Conservation (phyloP, 2,888 invertebrate genomes). For the Dolichopus griseipennis region DNA sequence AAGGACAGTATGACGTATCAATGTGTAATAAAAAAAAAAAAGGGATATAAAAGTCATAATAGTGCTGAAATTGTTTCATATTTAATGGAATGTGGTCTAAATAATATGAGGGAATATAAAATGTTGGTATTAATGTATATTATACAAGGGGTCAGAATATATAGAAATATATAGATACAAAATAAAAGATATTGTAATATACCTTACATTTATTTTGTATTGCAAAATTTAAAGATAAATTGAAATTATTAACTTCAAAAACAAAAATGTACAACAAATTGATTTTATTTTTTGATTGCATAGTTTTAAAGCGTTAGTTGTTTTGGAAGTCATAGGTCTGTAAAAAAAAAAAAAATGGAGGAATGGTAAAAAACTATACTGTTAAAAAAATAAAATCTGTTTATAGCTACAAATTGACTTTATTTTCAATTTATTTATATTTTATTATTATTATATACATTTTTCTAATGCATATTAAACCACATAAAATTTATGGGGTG, state of each 20-base stretch:
- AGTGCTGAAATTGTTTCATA: too few species aligned
- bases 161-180: too few species aligned
- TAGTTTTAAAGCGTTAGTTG: background rate
- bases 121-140: too few species aligned
- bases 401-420: constrained; percentile 4
- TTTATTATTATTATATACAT: background rate
- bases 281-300: background rate
- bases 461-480: background rate
- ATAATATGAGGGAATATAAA: too few species aligned
- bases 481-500: background rate
- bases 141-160: too few species aligned
- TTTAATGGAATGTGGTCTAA: too few species aligned
- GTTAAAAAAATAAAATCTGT: background rate
- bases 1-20: too few species aligned
- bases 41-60: too few species aligned
- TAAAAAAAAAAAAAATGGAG: background rate
- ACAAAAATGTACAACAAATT: background rate
- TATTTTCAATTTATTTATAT: background rate
- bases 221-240: background rate
- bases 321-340: background rate
- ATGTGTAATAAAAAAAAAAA: too few species aligned
- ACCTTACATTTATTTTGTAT: too few species aligned
- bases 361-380: background rate
- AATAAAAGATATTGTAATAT: too few species aligned
- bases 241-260: background rate